Base-by-base conservation (phyloP, 2,113 vertebrate genomes). In the Passer domesticus region DNA sequence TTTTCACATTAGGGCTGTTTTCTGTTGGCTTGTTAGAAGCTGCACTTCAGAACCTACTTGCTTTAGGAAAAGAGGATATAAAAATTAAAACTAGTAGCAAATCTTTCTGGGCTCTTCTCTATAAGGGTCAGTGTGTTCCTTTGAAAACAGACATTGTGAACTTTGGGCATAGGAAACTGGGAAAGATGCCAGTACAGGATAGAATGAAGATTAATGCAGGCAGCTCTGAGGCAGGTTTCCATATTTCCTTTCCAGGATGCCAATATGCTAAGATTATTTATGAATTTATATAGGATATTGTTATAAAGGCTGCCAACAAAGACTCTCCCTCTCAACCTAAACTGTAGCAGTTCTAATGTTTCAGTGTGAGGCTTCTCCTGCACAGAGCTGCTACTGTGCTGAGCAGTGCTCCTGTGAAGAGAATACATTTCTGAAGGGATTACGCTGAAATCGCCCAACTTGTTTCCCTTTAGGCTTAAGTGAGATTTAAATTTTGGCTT, bases 401-500 rank as follows among this genome's bases (percentile, higher is more conserved):
- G 83, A 87, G 81, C 76, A 22, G 28, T 5, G 41, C 13, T 89
- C 90, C 41, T 69, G 60, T 62, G 93, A 95, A 92, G 83, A 86
- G 89, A 96, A 90, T 88, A 94, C 69, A 83, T 94, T 95, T 95
- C 92, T 96, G 92, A 92, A 79, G 83, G 88, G 95, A 96, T 95
- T 97, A 97, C 4, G 19, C 81, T 94, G 92, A 91, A 96, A 96
- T 81, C 53, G 28, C 84, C 82, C 91, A 89, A 94, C 89, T 94
- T 92, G 72, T 91, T 96, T 95, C 94, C 89, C 76, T 91, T 93
- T 70, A 75, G 91, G 79, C 95, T 92, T 94, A 94, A 92, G 44
- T 41, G 91, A 94, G 91, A 90, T 95, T 96, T 95, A 88, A 95
- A 94, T 89, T 94, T 94, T 89, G 91, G 84, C 89, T 90, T 69